phyloP scores from a whole-genome alignment of 2,888 invertebrate species.

The Poecilus cupreus region DNA sequence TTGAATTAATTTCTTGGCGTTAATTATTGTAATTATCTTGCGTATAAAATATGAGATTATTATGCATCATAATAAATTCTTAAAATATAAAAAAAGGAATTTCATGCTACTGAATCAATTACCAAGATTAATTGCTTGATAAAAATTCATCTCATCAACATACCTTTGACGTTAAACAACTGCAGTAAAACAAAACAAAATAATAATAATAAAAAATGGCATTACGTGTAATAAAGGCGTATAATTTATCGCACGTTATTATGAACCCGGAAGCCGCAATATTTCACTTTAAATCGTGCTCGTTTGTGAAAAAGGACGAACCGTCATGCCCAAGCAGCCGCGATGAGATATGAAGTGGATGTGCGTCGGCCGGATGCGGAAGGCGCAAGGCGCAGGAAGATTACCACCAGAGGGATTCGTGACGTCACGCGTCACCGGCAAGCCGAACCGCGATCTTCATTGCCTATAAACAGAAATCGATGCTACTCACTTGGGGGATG shows the following conservation, averaged over 20 bases:
- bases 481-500: constrained; percentile 35
- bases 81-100: background rate
- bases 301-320: constrained; percentile 40
- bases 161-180: background rate
- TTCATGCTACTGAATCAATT: background rate
- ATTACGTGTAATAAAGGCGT: constrained; percentile 14
- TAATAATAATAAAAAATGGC: constrained; percentile 5
- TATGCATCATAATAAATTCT: too few relatives aligned
- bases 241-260: constrained; percentile 29
- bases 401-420: background rate
- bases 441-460: constrained; percentile 19
- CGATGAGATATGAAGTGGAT: constrained; percentile 35
- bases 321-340: constrained; percentile 7
- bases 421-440: background rate
- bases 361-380: background rate
- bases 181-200: background rate
- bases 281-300: constrained; percentile 40
- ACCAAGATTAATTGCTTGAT: background rate
- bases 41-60: too few relatives aligned
- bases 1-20: too few relatives aligned
- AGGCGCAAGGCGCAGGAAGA: constrained; percentile 6
- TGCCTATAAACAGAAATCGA: constrained; percentile 38
- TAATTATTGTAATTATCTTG: too few relatives aligned
- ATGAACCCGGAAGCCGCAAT: constrained; percentile 31
- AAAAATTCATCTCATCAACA: background rate